phyloP scores from a whole-genome alignment of 2,797 vertebrate species.

The Epinephelus awoara region DNA sequence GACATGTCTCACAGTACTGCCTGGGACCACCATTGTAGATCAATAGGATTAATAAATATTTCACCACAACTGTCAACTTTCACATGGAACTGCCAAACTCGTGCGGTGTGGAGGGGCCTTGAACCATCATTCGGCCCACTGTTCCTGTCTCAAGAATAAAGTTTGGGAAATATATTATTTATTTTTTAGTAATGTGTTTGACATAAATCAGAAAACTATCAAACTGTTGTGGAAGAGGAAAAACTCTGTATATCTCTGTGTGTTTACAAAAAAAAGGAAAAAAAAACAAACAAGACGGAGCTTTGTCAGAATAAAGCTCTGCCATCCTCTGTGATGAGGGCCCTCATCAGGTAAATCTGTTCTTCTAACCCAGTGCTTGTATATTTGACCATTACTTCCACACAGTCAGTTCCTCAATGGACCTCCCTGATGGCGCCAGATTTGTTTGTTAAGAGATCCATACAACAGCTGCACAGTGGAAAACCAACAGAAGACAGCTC shows the following conservation, averaged over 20 bases:
- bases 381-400: slow-evolving; percentile 27
- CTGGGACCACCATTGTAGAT: not conserved
- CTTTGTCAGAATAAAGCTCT: too few species aligned
- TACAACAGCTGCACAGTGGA: not conserved
- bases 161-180: not conserved
- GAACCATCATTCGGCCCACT: not conserved
- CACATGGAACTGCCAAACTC: not conserved
- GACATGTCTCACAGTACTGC: not conserved
- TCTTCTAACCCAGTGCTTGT: not conserved
- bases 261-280: too few species aligned
- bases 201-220: not conserved
- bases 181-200: not conserved
- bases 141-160: not conserved
- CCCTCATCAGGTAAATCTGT: not conserved
- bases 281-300: too few species aligned
- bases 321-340: not conserved
- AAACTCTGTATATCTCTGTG: not conserved
- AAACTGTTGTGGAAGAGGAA: not conserved
- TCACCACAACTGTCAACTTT: not conserved
- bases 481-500: not conserved
- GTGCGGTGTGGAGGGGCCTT: not conserved
- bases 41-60: not conserved
- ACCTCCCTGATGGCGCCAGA: slow-evolving; percentile 1
- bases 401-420: not conserved
- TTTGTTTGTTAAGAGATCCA: slow-evolving; percentile 11